Evolutionary conservation across 2,113 vertebrate genomes (phyloP).

Genomic region (Otolemur garnettii): DNA sequence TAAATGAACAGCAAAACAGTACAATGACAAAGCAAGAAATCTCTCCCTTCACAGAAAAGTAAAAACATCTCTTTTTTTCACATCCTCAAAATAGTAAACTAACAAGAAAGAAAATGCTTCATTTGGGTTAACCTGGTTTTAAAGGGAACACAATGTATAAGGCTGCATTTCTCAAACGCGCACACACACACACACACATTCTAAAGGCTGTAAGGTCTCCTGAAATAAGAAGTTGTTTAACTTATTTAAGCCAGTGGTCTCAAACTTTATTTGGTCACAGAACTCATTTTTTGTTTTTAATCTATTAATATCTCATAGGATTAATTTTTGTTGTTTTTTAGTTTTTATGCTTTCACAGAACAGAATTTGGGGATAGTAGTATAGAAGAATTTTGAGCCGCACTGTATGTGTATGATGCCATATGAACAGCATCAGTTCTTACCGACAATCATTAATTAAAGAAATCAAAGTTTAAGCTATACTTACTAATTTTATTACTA

Average conservation of each 20-base stretch:
- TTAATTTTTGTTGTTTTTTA: neutral
- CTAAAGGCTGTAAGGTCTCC: conserved; percentile 20
- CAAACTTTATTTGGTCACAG: conserved; percentile 52
- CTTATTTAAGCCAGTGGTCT: conserved; percentile 40
- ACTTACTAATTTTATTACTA: conserved; percentile 56
- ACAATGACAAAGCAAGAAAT: conserved; percentile 39
- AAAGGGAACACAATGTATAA: neutral
- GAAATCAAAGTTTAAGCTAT: conserved; percentile 38
- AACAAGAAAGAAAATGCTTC: conserved; percentile 46
- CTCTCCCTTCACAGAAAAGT: neutral
- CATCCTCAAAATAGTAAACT: conserved; percentile 7
- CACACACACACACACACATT: neutral
- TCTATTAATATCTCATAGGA: neutral
- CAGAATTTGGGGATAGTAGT: neutral
- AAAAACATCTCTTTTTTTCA: neutral
- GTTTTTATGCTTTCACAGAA: neutral
- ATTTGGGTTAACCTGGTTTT: neutral
- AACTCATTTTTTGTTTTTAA: neutral
- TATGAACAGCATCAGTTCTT: conserved; percentile 13
- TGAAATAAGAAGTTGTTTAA: conserved; percentile 42
- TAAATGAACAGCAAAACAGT: neutral
- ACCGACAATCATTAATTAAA: conserved; percentile 16
- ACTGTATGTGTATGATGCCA: neutral
- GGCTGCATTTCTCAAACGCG: neutral
- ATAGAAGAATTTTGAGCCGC: neutral